Evolutionary conservation across 2,888 invertebrate species (phyloP), one percentile per base, ranked within the genome.

Genomic region (Drosophila mayaguana): DNA sequence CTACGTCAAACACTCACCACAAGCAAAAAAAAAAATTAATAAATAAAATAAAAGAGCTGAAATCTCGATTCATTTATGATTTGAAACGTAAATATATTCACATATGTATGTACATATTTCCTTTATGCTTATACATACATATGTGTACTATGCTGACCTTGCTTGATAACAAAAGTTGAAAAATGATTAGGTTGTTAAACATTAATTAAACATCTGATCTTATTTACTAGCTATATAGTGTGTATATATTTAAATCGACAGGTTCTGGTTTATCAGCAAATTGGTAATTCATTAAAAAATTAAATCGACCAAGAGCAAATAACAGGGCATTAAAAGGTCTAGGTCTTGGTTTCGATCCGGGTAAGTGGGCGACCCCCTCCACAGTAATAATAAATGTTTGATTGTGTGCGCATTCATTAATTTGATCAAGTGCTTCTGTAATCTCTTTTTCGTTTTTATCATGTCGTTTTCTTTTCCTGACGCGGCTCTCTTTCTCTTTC

Each of bases 171-270:
- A 22, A 9, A 57, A 63, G 51, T 51, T 61, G 20, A 63, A 63
- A 54, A 59, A 69, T 75, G 88, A 89, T 89, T 84, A 72, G 71
- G 68, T 48, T n/a, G n/a, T n/a, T n/a, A n/a, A n/a, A n/a, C 57
- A 66, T 46, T 38, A 12, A 8, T 56, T 54, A 43, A 45, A 66
- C 48, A 54, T 62, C 54, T 54, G 38, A 63, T 65, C 38, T 50
- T 54, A 43, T 36, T 9, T 22, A 46, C 14, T 50, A n/a, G 28
- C 22, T 14, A 34, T 43, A 8, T 8, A 28, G 28, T 28, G 28
- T 28, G 28, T 7, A 28, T 20, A 12, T 38, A n/a, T 16, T 38
- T 8, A 25, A 34, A 20, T 38, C 18, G 45, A 38, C 25, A 51
- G 46, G 48, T 65, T 61, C 48, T 48, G 51, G 79, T 53, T 67